Evolutionary conservation across 1,140 invertebrate species (phyloP).

Genomic region (Aleiodes sp.): DNA sequence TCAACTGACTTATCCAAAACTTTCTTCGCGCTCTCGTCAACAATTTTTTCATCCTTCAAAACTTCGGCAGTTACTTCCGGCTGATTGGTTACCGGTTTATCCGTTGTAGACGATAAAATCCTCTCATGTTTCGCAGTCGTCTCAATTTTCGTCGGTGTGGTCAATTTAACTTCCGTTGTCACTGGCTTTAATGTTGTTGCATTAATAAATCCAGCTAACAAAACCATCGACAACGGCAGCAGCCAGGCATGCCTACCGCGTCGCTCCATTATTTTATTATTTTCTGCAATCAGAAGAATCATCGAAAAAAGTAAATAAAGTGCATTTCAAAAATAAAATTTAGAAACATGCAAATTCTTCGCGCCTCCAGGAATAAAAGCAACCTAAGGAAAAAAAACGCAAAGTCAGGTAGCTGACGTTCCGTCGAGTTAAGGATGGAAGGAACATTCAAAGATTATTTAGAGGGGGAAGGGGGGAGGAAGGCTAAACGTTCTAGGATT

Average conservation of each 20-base stretch:
- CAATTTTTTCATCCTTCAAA: neutral
- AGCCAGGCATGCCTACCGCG: slow-evolving; percentile 49
- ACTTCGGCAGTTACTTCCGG: slow-evolving; percentile 3
- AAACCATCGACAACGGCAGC: slow-evolving; percentile 39
- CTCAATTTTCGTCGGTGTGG: slow-evolving; percentile 3
- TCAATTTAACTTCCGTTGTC: slow-evolving; percentile 7
- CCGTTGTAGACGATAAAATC: neutral
- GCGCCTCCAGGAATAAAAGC: neutral
- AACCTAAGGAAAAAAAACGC: neutral
- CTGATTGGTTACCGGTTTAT: neutral
- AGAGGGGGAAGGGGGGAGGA: too few relatives aligned
- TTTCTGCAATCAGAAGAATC: slow-evolving; percentile 39
- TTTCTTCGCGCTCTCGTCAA: too few relatives aligned
- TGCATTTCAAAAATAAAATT: neutral
- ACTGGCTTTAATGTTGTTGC: neutral
- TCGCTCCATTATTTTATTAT: slow-evolving; percentile 50
- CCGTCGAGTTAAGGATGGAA: neutral
- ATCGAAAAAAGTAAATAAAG: neutral
- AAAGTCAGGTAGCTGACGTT: neutral
- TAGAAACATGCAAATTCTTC: neutral
- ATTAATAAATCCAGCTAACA: neutral
- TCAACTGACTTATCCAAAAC: too few relatives aligned
- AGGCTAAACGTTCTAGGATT: neutral
- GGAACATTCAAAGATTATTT: neutral
- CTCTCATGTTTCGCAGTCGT: slow-evolving; percentile 5